Percentiles rank a stretch among this genome's conserved stretches.
phyloP scores from a whole-genome alignment of 1,140 invertebrate species.

The Mylabris phalerata region DNA sequence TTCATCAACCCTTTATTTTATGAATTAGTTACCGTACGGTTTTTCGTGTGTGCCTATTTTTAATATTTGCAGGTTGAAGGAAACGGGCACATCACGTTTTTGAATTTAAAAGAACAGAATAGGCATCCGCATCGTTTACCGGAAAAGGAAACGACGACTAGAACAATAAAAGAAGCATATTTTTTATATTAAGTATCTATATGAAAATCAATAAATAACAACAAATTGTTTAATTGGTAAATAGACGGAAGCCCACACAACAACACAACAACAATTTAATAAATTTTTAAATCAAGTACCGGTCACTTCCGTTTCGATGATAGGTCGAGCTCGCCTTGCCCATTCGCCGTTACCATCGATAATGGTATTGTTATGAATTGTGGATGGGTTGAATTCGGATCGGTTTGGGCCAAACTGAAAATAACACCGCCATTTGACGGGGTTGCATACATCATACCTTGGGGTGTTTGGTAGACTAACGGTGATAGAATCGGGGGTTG shows the following conservation, averaged over 20 bases:
- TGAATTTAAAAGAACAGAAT: neutral
- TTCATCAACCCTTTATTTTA: no score
- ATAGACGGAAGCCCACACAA: constrained; percentile 10
- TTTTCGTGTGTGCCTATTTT: no score
- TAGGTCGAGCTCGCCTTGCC: constrained; percentile 42
- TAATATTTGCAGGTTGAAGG: neutral
- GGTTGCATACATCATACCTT: constrained; percentile 41
- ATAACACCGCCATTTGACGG: constrained; percentile 40
- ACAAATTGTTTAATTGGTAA: neutral
- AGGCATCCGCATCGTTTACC: constrained; percentile 6
- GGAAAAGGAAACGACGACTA: constrained; percentile 7
- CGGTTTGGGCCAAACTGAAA: constrained; percentile 36
- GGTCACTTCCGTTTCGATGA: constrained; percentile 38
- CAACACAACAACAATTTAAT: no score
- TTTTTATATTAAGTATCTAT: neutral
- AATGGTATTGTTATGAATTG: constrained; percentile 57
- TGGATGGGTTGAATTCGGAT: constrained; percentile 39
- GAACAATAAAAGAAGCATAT: no score
- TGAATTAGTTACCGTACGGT: no score
- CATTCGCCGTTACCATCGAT: constrained; percentile 49
- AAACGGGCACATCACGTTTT: constrained; percentile 14
- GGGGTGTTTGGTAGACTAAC: constrained; percentile 40
- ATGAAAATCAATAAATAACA: neutral
- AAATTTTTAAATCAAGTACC: no score
- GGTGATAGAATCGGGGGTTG: constrained; percentile 28